phyloP scores from a whole-genome alignment of 2,888 invertebrate species.

The Lingula anatina region DNA sequence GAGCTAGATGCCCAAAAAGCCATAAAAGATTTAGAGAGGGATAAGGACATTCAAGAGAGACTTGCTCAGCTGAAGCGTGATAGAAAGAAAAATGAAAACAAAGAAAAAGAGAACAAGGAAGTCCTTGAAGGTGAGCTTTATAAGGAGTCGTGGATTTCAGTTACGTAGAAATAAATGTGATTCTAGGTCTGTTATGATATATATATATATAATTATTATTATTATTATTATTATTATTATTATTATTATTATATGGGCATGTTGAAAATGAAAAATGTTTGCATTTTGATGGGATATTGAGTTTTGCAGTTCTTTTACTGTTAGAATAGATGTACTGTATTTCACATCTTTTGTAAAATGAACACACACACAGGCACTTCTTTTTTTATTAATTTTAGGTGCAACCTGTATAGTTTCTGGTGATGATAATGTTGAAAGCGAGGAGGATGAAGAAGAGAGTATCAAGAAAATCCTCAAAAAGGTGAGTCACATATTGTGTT shows the following conservation, averaged over 20 bases:
- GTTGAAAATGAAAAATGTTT: too few species aligned
- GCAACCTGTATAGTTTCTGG: too few species aligned
- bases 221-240: too few species aligned
- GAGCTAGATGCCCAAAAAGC: conserved; percentile 38
- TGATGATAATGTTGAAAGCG: conserved; percentile 20
- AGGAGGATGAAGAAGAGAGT: conserved; percentile 22
- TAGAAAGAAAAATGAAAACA: conserved; percentile 18
- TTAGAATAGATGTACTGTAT: not conserved
- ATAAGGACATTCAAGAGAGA: conserved; percentile 37
- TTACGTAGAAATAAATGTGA: too few species aligned
- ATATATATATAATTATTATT: too few species aligned
- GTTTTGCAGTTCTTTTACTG: not conserved
- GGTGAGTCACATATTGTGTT: too few species aligned
- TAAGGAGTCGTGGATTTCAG: too few species aligned
- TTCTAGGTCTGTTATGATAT: too few species aligned
- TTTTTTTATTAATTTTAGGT: too few species aligned
- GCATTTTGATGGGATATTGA: not conserved
- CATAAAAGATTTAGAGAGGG: conserved; percentile 30
- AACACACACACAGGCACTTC: not conserved
- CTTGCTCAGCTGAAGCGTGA: conserved; percentile 50
- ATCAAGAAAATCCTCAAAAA: conserved; percentile 24
- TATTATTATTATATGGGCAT: too few species aligned
- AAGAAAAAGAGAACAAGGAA: conserved; percentile 12
- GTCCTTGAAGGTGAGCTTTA: conserved; percentile 11
- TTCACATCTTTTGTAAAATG: not conserved